These are phyloP conservation scores for Dicyrtoma fusca DNA, from an alignment of 2,888 invertebrate genomes.

Conservation along the genomic window DNA sequence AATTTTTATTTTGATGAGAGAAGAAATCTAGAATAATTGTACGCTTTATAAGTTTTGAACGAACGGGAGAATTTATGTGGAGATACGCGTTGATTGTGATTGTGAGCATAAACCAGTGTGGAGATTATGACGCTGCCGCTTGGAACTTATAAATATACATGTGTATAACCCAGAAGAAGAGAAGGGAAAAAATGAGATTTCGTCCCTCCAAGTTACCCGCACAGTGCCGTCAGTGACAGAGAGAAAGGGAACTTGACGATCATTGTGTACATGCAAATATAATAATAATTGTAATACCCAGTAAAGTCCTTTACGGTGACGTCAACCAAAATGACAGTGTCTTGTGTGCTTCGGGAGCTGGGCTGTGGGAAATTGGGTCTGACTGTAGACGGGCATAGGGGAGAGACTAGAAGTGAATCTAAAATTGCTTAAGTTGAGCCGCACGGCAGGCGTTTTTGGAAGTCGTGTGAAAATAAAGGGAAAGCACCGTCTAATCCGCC, in stretches of 20 bases:
- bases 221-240: too few species aligned
- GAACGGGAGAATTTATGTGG: too few species aligned
- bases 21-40: too few species aligned
- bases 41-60: too few species aligned
- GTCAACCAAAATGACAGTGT: neutral
- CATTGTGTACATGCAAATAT: conserved; percentile 17
- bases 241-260: neutral
- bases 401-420: neutral
- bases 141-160: too few species aligned
- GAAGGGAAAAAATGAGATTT: too few species aligned
- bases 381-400: neutral
- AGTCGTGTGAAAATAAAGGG: conserved; percentile 26
- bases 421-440: conserved; percentile 24
- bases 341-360: neutral
- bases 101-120: neutral
- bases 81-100: too few species aligned
- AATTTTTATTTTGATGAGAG: too few species aligned
- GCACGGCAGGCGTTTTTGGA: conserved; percentile 22
- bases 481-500: conserved; percentile 27
- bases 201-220: too few species aligned
- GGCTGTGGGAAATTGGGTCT: neutral
- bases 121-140: neutral
- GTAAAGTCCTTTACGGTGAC: conserved; percentile 16
- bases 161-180: too few species aligned
- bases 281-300: conserved; percentile 19